A percentile compares a stretch with the other conserved stretches of the same genome.
These are phyloP conservation scores for Oppia nitens DNA, from an alignment of 1,140 invertebrate species.

Conservation along the genomic window DNA sequence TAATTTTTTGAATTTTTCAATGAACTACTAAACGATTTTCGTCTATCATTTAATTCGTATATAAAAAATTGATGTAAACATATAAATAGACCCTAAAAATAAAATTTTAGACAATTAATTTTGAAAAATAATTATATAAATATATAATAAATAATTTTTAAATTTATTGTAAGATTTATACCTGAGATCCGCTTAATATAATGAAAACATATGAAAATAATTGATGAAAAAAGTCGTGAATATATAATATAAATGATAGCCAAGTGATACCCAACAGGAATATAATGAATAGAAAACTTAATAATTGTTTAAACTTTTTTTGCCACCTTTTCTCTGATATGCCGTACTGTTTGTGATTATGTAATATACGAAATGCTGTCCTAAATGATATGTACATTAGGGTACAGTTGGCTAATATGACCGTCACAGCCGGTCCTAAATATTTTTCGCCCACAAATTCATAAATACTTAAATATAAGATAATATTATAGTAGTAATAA, in stretches of 20 bases:
- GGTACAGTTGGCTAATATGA: background rate
- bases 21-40: too few species aligned
- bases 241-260: conserved; percentile 13
- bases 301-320: conserved; percentile 3
- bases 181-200: conserved; percentile 17
- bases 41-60: too few species aligned
- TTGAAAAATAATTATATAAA: background rate
- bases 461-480: background rate
- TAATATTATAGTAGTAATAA: background rate
- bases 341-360: background rate
- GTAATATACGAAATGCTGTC: background rate
- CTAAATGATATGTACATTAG: background rate
- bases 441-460: background rate
- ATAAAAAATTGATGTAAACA: background rate
- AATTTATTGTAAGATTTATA: too few species aligned
- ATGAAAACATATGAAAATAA: conserved; percentile 15
- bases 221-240: background rate
- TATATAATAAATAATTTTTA: background rate
- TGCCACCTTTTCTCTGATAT: background rate
- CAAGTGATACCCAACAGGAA: conserved; percentile 18
- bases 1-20: too few species aligned
- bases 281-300: conserved; percentile 13
- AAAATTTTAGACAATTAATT: background rate
- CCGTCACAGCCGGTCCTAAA: background rate
- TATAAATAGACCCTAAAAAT: background rate